Percentiles rank a stretch among this genome's conserved stretches.
These are phyloP conservation scores for Pandemis corylana DNA, from an alignment of 2,888 invertebrate species.

Conservation along the genomic window DNA sequence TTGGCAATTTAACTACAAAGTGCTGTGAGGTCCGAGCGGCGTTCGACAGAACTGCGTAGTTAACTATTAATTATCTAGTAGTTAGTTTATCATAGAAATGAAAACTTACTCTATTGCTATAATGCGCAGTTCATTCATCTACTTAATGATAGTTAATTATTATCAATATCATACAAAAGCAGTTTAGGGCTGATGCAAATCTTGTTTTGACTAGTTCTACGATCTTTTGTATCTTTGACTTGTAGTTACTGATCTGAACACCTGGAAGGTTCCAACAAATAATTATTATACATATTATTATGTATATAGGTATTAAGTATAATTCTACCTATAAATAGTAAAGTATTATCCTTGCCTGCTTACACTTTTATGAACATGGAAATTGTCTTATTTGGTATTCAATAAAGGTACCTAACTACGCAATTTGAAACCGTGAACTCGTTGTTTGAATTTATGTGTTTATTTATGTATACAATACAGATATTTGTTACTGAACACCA, in stretches of 20 bases:
- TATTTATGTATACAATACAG: not conserved
- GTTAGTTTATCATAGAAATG: constrained; percentile 34
- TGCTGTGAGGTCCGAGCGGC: not conserved
- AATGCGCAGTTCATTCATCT: constrained; percentile 29
- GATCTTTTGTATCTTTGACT: not conserved
- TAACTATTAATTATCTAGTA: constrained; percentile 34
- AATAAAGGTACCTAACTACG: not conserved
- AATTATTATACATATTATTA: not conserved
- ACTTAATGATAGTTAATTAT: not conserved
- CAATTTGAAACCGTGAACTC: constrained; percentile 21
- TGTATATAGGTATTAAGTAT: too few species aligned
- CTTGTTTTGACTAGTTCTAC: constrained; percentile 11
- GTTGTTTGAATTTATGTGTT: constrained; percentile 13
- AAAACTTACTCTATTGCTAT: constrained; percentile 35
- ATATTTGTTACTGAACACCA: not conserved
- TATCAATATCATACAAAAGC: not conserved
- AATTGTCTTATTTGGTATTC: constrained; percentile 18
- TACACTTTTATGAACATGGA: constrained; percentile 4
- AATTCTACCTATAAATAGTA: too few species aligned
- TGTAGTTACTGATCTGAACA: not conserved
- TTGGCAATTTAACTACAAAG: constrained; percentile 18
- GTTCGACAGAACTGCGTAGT: constrained; percentile 38
- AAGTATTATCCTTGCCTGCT: not conserved
- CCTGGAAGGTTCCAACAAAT: not conserved
- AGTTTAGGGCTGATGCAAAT: not conserved